Percentiles rank a stretch among this genome's conserved stretches.
phyloP scores from a whole-genome alignment of 2,888 invertebrate genomes.

The Fragum whitleyi region DNA sequence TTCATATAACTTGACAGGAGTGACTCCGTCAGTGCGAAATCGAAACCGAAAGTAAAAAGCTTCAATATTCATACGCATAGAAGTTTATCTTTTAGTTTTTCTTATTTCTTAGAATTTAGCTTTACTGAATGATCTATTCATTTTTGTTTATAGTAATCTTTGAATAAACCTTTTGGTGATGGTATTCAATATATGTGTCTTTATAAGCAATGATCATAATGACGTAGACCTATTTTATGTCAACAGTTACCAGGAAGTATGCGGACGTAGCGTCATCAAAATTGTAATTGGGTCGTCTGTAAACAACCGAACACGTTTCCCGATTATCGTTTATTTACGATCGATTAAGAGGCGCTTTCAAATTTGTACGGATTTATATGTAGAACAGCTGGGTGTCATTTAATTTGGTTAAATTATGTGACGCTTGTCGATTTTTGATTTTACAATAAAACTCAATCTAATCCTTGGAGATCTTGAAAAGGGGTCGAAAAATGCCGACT shows the following conservation, averaged over 20 bases:
- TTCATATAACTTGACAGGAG: too few relatives aligned
- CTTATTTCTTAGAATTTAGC: too few relatives aligned
- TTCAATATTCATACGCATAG: too few relatives aligned
- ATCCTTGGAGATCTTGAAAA: constrained; percentile 1
- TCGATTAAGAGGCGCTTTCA: constrained; percentile 35
- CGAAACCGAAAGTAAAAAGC: too few relatives aligned
- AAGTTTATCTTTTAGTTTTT: too few relatives aligned
- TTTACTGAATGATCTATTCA: too few relatives aligned
- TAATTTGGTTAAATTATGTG: constrained; percentile 42
- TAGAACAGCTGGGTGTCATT: constrained; percentile 37
- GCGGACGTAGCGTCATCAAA: constrained; percentile 54
- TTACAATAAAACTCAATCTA: constrained; percentile 5
- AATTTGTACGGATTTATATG: neutral
- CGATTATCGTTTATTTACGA: constrained; percentile 40
- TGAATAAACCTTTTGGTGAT: too few relatives aligned
- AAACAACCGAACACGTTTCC: constrained; percentile 56
- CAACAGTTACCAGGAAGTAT: constrained; percentile 62
- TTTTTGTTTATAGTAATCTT: too few relatives aligned
- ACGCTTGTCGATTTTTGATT: constrained; percentile 8
- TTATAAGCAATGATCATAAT: too few relatives aligned
- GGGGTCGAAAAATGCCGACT: constrained; percentile 47
- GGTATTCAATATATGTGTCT: too few relatives aligned
- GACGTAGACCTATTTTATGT: constrained; percentile 46
- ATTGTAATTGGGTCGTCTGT: constrained; percentile 40
- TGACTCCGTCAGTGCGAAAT: too few relatives aligned